These are phyloP conservation scores for Argentina silus DNA, from an alignment of 2,797 vertebrate genomes.

Conservation along the genomic window DNA sequence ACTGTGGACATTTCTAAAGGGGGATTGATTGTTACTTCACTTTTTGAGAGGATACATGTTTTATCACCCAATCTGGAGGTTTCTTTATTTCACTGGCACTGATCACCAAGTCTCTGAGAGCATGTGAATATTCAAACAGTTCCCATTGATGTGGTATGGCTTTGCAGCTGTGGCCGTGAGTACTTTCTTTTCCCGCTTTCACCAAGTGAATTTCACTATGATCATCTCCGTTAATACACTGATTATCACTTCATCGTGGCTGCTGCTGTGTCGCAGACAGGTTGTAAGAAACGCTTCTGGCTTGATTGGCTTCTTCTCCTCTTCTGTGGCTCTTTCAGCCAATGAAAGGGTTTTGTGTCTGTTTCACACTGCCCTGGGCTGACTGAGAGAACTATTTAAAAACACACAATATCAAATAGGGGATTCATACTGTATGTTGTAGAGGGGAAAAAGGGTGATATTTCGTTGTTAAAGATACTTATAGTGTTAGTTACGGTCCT, in stretches of 20 bases:
- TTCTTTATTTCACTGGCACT: slow-evolving; percentile 37
- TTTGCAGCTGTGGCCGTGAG: slow-evolving; percentile 57
- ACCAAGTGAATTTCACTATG: slow-evolving; percentile 46
- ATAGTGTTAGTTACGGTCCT: slow-evolving; percentile 10
- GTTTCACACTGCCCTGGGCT: slow-evolving; percentile 77
- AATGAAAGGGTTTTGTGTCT: slow-evolving; percentile 83
- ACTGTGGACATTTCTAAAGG: slow-evolving; percentile 21
- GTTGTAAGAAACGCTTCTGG: slow-evolving; percentile 53
- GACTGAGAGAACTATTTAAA: slow-evolving; percentile 63
- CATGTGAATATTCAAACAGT: neutral
- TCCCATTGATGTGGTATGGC: slow-evolving; percentile 58
- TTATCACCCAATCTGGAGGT: slow-evolving; percentile 31
- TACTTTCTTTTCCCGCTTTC: slow-evolving; percentile 55
- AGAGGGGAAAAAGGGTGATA: neutral
- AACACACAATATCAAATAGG: slow-evolving; percentile 9
- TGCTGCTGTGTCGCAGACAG: slow-evolving; percentile 59
- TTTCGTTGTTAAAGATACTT: neutral
- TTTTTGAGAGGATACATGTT: slow-evolving; percentile 22
- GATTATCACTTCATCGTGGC: slow-evolving; percentile 45
- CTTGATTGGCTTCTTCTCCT: slow-evolving; percentile 71
- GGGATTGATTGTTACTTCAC: slow-evolving; percentile 19
- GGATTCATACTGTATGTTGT: neutral
- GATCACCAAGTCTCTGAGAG: slow-evolving; percentile 50
- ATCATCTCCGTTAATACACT: neutral
- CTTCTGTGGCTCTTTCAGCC: slow-evolving; percentile 77